These are phyloP conservation scores for Ginglymostoma cirratum DNA, from an alignment of 2,113 vertebrate species.

Conservation along the genomic window DNA sequence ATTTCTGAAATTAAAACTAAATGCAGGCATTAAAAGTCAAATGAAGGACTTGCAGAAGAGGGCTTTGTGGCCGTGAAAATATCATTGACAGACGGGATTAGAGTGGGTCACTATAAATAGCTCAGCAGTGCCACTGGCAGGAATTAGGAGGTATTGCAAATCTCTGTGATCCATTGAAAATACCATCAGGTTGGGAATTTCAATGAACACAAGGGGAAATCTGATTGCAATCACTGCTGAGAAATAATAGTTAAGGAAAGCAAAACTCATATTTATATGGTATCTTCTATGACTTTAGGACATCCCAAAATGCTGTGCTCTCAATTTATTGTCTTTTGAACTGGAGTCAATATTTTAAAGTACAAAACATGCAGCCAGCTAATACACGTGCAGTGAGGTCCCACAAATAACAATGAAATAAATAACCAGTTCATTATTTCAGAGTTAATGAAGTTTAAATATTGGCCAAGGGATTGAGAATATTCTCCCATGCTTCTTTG, in stretches of 20 bases:
- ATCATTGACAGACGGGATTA: neutral
- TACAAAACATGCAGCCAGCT: neutral
- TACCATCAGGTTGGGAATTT: neutral
- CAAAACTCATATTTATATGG: neutral
- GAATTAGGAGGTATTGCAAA: neutral
- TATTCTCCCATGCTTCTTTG: neutral
- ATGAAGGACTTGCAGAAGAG: neutral
- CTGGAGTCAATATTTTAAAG: neutral
- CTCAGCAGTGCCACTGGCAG: neutral
- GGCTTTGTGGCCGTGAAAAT: too few species aligned
- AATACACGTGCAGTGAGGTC: neutral
- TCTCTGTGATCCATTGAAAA: neutral
- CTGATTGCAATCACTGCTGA: neutral
- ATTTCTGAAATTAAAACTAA: neutral
- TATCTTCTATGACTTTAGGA: neutral
- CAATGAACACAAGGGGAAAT: neutral
- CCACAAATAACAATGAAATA: neutral
- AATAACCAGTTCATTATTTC: neutral
- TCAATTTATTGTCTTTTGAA: neutral
- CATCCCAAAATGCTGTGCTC: neutral
- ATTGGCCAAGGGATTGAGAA: neutral
- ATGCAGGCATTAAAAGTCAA: neutral
- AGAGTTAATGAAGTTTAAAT: neutral
- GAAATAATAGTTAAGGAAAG: neutral
- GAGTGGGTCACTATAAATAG: neutral